Base-by-base conservation (phyloP, 2,797 vertebrate species). In the Naso thynnoides region DNA sequence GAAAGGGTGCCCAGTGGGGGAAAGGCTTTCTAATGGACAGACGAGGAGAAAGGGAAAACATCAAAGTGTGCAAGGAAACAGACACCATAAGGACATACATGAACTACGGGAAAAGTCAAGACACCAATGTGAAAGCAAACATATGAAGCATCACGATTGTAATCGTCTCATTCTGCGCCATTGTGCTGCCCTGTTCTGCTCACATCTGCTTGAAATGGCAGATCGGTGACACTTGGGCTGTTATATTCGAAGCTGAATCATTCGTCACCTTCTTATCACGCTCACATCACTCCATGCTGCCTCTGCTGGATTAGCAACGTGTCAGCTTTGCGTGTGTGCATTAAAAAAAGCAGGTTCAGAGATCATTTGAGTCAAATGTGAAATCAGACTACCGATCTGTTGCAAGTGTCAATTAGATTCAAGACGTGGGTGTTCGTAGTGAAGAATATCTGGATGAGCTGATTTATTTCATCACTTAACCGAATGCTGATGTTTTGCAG, bases 221-320 rank as follows among this genome's bases (percentile, higher is more conserved):
- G 74, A 79, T 81, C 14, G 27, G 54, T 76, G 73, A 76, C 73
- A 75, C 65, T 58, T 70, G 54, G 38, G 53, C 72, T 63, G 77
- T 85, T 84, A 88, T 85, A 88, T 86, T 80, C 70, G 59, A 76
- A 74, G 82, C 65, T 66, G 77, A 83, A 88, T 83, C 70, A 74
- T 88, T 85, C 88, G 78, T 84, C 90, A 75, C 82, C 70, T 77
- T 79, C 72, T 65, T 38, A 75, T 88, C 83, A 68, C 86, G 41
- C 86, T 70, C 55, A 19, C 70, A 41, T 79, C 61, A 23, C 65
- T 83, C 58, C 9, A 6, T 11, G 48, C 78, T 87, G 76, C 90
- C 85, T 82, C 68, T 39, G 50, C 78, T 58, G 19, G 69, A 78
- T 80, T 65, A 78, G 63, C 62, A 84, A 83, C 75, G 70, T 87